A percentile compares a stretch with the other conserved stretches of the same genome.
Conservation (phyloP, 2,113 vertebrate genomes). For the Porphyrio hochstetteri region DNA sequence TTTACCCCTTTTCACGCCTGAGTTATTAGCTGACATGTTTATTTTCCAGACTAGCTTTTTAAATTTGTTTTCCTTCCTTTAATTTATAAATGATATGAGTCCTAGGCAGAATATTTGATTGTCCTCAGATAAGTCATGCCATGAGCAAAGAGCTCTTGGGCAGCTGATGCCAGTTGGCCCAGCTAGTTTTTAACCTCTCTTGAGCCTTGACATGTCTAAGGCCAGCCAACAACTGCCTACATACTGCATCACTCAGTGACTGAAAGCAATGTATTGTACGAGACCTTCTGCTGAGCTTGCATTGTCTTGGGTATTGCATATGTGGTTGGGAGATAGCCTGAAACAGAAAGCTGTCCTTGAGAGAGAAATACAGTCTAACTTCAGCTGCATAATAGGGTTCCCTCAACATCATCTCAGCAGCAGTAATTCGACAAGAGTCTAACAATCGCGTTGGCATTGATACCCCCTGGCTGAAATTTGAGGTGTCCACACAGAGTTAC, state of each 20-base stretch:
- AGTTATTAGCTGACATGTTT: conserved; percentile 59
- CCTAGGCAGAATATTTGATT: conserved; percentile 54
- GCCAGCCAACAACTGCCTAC: neutral
- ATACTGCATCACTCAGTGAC: neutral
- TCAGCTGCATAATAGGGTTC: neutral
- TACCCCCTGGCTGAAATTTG: neutral
- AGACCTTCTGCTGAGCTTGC: conserved; percentile 35
- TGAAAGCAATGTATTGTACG: neutral
- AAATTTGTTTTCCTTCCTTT: conserved; percentile 66
- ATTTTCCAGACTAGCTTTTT: conserved; percentile 63
- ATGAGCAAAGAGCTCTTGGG: neutral
- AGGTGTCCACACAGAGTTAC: neutral
- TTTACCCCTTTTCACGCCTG: neutral
- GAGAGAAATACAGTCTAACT: neutral
- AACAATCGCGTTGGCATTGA: neutral
- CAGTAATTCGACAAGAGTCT: neutral
- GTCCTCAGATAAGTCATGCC: conserved; percentile 52
- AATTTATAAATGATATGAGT: conserved; percentile 73
- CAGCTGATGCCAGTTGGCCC: conserved; percentile 57
- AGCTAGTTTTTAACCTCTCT: conserved; percentile 19
- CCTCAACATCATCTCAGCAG: neutral
- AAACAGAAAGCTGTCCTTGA: conserved; percentile 11
- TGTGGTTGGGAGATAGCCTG: neutral
- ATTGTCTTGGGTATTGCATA: neutral
- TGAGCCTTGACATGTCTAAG: neutral